Conservation (phyloP, 2,888 invertebrate species). For the Cotesia congregata region DNA sequence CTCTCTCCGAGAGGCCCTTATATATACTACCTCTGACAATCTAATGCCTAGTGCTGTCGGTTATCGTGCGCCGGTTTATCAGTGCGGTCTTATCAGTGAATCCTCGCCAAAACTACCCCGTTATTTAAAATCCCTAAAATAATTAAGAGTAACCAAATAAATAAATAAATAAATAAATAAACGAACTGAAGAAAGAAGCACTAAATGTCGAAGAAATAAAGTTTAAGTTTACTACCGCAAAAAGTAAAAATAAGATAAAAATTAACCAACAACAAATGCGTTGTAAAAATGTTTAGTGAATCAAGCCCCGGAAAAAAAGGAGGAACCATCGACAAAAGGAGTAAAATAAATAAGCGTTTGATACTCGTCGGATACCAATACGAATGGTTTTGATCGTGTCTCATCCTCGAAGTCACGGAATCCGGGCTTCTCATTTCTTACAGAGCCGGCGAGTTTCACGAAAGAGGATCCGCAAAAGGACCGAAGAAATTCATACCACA, state of each 20-base stretch:
- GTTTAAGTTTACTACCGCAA: neutral
- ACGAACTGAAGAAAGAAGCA: too few relatives aligned
- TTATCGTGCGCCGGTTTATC: neutral
- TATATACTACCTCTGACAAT: neutral
- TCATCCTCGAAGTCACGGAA: conserved; percentile 54
- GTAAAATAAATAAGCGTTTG: conserved; percentile 38
- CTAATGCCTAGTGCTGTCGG: neutral
- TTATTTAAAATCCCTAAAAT: neutral
- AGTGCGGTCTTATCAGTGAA: neutral
- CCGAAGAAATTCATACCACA: conserved; percentile 35
- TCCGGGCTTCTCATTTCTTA: conserved; percentile 45
- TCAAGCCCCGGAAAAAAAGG: conserved; percentile 20
- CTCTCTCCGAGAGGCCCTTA: neutral
- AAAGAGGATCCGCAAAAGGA: conserved; percentile 52
- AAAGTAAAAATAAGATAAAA: conserved; percentile 38
- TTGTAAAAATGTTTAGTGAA: neutral
- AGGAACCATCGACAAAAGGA: conserved; percentile 26
- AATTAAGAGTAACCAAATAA: too few relatives aligned
- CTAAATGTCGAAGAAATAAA: neutral
- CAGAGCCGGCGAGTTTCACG: conserved; percentile 39
- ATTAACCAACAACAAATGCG: conserved; percentile 26
- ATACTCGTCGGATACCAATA: neutral
- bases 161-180: too few relatives aligned
- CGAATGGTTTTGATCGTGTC: conserved; percentile 57
- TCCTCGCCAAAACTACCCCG: neutral